Conservation (phyloP, 1,140 invertebrate genomes). For the Heliconius congener region DNA sequence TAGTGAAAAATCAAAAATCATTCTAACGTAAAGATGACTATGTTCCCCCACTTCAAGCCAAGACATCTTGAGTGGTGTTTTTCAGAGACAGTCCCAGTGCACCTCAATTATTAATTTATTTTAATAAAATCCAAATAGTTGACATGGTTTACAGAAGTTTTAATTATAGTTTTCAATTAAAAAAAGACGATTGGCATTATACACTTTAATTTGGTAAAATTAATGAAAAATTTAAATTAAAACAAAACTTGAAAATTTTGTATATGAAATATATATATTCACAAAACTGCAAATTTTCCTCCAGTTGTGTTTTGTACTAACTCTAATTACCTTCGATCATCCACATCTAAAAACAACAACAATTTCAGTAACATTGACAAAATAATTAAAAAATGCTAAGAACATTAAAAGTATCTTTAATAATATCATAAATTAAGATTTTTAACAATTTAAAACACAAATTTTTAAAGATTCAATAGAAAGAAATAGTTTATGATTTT, state of each 20-base stretch:
- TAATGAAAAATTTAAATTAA: neutral
- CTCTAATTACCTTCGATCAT: conserved; percentile 62
- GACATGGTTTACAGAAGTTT: neutral
- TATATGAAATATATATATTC: conserved; percentile 23
- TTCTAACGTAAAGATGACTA: too few species aligned
- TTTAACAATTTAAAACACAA: neutral
- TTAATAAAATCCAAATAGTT: neutral
- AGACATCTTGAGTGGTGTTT: too few species aligned
- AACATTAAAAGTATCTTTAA: neutral
- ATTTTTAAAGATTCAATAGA: too few species aligned
- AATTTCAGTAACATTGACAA: neutral
- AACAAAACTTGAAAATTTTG: conserved; percentile 23
- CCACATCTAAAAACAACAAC: conserved; percentile 62
- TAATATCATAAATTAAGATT: neutral
- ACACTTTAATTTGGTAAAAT: conserved; percentile 12
- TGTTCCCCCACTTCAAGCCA: too few species aligned
- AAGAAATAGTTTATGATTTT: too few species aligned
- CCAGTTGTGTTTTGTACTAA: conserved; percentile 16
- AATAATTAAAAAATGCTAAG: neutral
- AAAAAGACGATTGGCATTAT: conserved; percentile 1
- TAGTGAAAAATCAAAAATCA: neutral
- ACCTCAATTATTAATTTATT: neutral
- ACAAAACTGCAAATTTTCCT: conserved; percentile 19
- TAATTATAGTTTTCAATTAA: neutral
- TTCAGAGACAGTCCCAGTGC: too few species aligned